A percentile compares a stretch with the other conserved stretches of the same genome.
phyloP scores from a whole-genome alignment of 92 coral and sea anemone species.

The Ricordea florida region DNA sequence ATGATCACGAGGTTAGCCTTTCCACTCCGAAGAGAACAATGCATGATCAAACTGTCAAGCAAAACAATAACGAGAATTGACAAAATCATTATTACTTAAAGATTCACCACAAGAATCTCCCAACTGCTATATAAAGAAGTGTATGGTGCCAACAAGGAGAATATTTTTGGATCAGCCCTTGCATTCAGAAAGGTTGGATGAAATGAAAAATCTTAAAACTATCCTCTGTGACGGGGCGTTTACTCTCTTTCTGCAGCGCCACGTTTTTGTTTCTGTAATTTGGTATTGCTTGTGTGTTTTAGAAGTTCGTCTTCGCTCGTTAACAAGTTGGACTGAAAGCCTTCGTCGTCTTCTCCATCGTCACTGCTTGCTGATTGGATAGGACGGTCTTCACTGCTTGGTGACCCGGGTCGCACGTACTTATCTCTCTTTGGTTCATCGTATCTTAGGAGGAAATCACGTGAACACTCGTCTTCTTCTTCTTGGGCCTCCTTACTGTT shows the following conservation, averaged over 20 bases:
- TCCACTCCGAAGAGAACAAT: too few relatives aligned
- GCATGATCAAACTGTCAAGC: too few relatives aligned
- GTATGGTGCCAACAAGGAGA: too few relatives aligned
- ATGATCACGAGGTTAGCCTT: too few relatives aligned
- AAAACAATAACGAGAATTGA: too few relatives aligned
- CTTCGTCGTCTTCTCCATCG: constrained; percentile 68
- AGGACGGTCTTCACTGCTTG: constrained; percentile 49
- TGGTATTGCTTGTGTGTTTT: not conserved
- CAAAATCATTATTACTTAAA: too few relatives aligned
- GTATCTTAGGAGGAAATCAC: constrained; percentile 56
- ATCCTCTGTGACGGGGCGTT: too few relatives aligned
- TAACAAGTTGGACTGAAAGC: constrained; percentile 58
- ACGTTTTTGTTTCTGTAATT: not conserved
- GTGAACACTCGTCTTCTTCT: constrained; percentile 27
- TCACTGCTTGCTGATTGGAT: constrained; percentile 51
- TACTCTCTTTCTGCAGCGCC: not conserved
- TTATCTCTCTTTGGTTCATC: constrained; percentile 2
- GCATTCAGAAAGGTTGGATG: too few relatives aligned
- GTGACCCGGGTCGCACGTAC: constrained; percentile 2
- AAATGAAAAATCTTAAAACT: too few relatives aligned
- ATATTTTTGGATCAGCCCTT: too few relatives aligned
- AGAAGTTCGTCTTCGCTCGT: constrained; percentile 59
- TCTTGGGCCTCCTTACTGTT: constrained; percentile 57
- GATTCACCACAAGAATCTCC: too few relatives aligned
- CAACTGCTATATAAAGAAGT: too few relatives aligned